These are phyloP conservation scores for Sycobia sp. DNA, from an alignment of 1,140 invertebrate species.

Conservation along the genomic window DNA sequence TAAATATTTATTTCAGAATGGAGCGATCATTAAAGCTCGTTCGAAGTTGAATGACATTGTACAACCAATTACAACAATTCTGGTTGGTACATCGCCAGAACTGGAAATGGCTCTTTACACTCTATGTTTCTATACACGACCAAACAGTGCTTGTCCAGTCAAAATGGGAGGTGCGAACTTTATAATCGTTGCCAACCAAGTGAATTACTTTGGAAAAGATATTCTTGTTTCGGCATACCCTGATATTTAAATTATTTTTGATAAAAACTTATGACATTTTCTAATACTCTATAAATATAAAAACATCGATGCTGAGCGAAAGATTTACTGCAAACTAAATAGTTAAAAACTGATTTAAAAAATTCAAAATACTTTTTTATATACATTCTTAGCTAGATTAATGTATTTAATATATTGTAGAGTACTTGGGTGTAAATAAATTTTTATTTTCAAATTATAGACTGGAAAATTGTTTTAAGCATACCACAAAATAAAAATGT, in stretches of 20 bases:
- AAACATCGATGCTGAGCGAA: background rate
- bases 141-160: constrained; percentile 61
- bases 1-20: constrained; percentile 50
- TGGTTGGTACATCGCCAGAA: constrained; percentile 73
- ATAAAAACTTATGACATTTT: constrained; percentile 1
- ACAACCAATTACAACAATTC: constrained; percentile 65
- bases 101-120: constrained; percentile 74
- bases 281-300: constrained; percentile 15
- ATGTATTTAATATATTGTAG: background rate
- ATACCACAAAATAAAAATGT: too few species aligned
- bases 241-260: constrained; percentile 42
- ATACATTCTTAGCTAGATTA: background rate
- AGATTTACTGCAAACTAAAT: background rate
- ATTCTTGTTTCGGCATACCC: constrained; percentile 54
- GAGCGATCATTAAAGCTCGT: constrained; percentile 60
- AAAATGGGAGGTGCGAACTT: constrained; percentile 54
- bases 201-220: constrained; percentile 59
- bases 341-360: background rate
- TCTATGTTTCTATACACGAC: constrained; percentile 65
- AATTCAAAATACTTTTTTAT: background rate
- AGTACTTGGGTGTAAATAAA: background rate
- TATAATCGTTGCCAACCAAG: constrained; percentile 54
- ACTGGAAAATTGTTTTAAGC: too few species aligned
- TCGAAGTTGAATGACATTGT: constrained; percentile 62
- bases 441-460: too few species aligned